Evolutionary conservation across 2,113 vertebrate genomes (phyloP).

Genomic region (Steatornis caripensis): DNA sequence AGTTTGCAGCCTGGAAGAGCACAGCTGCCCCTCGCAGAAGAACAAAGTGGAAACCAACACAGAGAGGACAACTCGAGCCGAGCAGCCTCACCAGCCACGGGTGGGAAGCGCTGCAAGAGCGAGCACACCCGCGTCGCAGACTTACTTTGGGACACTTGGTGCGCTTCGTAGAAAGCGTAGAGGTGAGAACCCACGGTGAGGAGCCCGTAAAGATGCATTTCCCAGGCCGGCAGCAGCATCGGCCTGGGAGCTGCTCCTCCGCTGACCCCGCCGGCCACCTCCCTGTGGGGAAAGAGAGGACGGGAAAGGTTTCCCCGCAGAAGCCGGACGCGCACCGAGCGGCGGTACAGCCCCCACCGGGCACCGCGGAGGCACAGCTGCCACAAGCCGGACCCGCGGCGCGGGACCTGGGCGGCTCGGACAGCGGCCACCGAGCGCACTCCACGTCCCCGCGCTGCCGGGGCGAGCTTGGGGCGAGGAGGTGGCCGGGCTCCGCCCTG

Average conservation of each 20-base stretch:
- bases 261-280: not conserved
- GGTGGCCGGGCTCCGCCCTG: not conserved
- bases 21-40: not conserved
- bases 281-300: not conserved
- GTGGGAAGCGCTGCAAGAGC: not conserved
- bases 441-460: not conserved
- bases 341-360: not conserved
- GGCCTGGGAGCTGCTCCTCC: not conserved
- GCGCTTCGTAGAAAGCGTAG: slow-evolving; percentile 77
- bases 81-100: not conserved
- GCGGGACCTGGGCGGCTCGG: not conserved
- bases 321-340: not conserved
- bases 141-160: slow-evolving; percentile 73
- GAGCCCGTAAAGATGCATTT: slow-evolving; percentile 61
- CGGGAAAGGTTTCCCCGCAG: not conserved
- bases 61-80: not conserved
- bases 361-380: too few species aligned
- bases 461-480: not conserved
- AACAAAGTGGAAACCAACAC: not conserved
- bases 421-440: not conserved
- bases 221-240: slow-evolving; percentile 67
- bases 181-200: slow-evolving; percentile 72
- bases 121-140: not conserved
- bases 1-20: not conserved
- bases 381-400: not conserved